Base-by-base conservation (phyloP, 2,888 invertebrate species). In the Drosophila multiciliata region DNA sequence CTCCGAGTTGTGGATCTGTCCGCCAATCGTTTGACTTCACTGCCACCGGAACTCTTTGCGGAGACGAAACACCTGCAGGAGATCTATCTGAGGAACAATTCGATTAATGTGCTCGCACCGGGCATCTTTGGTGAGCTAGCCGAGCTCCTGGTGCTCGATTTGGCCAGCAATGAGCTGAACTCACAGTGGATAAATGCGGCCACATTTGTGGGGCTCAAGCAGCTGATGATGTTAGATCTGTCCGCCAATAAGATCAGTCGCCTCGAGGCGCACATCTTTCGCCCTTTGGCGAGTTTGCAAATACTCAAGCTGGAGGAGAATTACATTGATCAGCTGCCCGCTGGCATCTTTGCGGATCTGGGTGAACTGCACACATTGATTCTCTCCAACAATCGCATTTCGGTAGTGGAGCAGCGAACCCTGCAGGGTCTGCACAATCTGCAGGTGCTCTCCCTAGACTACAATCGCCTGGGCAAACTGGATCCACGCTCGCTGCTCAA, bases 41-140 rank as follows among this genome's bases (percentile, higher is more conserved):
- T 99, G 82, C 98, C 98, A 36, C 95, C 97, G 83, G 96, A 96
- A 91, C 94, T 98, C 76, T 98, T 98, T 91, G 95, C 95, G 91
- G 97, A 97, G 89, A 95, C 96, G 66, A 96, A 96, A 80, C 96
- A 96, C 80, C 95, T 98, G 85, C 96, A 96, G 93, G 98, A 98
- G 94, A 96, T 98, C 92, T 96, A 97, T 93, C 94, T 98, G 90
- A 96, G 97, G 93, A 98, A 98, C 93, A 98, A 98, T 94, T 97
- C 97, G 63, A 96, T 98, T 87, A 96, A 96, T 92, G 96, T 96
- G 35, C 94, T 98, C 83, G 97, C 97, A 79, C 97, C 97, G 1
- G 97, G 96, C 62, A 94, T 98, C 68, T 97, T 98, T 91, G 95
- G 96, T 50, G 96, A 97, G 91, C 94, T 98, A 79, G 96, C 96